Evolutionary conservation across 2,888 invertebrate species (phyloP).

Genomic region (Chymomyza fuscimana): DNA sequence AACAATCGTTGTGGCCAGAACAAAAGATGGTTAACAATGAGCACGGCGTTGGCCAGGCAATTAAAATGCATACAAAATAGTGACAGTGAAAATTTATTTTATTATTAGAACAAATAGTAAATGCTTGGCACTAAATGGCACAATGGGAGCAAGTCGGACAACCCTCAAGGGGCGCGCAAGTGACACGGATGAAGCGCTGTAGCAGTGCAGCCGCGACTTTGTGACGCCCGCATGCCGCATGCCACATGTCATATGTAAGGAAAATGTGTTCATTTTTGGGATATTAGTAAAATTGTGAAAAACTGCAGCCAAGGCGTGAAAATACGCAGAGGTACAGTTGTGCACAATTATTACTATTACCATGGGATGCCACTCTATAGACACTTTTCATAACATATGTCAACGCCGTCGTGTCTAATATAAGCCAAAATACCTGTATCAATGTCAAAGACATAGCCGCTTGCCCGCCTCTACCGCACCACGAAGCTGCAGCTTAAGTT

Average conservation of each 20-base stretch:
- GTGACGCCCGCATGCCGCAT: slow-evolving; percentile 56
- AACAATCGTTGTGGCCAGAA: not conserved
- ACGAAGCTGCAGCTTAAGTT: slow-evolving; percentile 11
- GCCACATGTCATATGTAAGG: slow-evolving; percentile 23
- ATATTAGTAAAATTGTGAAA: not conserved
- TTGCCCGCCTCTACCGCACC: slow-evolving; percentile 6
- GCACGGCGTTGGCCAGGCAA: slow-evolving; percentile 20
- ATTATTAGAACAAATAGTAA: slow-evolving; percentile 60
- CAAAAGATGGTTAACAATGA: not conserved
- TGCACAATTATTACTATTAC: slow-evolving; percentile 11
- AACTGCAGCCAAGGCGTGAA: slow-evolving; percentile 11
- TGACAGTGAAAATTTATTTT: slow-evolving; percentile 26
- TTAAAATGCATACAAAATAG: slow-evolving; percentile 52
- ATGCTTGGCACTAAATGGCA: not conserved
- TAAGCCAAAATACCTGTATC: slow-evolving; percentile 58
- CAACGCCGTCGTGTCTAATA: slow-evolving; percentile 47
- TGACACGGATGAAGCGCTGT: not conserved
- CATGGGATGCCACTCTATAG: slow-evolving; percentile 22
- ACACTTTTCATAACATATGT: slow-evolving; percentile 32
- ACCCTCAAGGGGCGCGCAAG: not conserved
- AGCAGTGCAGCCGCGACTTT: too few species aligned
- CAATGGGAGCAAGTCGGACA: slow-evolving; percentile 22
- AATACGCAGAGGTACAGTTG: slow-evolving; percentile 47
- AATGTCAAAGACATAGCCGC: slow-evolving; percentile 43
- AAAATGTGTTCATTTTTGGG: slow-evolving; percentile 14